phyloP scores from a whole-genome alignment of 2,113 vertebrate genomes.

The Pipa parva region DNA sequence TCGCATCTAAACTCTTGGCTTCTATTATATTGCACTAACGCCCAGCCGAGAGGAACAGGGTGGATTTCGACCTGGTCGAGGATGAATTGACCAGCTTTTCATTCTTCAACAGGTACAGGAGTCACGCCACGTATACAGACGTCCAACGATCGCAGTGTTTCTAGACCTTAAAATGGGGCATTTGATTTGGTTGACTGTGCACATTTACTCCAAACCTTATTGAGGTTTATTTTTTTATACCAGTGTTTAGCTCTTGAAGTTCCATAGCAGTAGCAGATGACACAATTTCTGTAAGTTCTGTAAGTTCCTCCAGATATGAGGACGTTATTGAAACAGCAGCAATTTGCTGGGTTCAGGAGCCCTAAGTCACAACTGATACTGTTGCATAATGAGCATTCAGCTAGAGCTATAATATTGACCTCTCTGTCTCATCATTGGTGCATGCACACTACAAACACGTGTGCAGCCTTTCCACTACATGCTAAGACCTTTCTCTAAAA shows the following conservation, averaged over 20 bases:
- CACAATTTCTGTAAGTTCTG: fast-evolving
- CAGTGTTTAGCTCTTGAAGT: constrained; percentile 19
- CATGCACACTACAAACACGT: neutral
- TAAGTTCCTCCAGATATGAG: neutral
- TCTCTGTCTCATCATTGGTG: neutral
- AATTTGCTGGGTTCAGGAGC: constrained; percentile 33
- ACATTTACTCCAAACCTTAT: too few relatives aligned
- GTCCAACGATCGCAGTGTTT: too few relatives aligned
- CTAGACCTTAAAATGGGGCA: too few relatives aligned
- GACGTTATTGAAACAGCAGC: constrained; percentile 13
- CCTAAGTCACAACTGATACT: constrained; percentile 45
- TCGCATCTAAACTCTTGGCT: too few relatives aligned
- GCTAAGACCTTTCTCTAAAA: neutral
- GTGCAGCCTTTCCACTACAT: constrained; percentile 20
- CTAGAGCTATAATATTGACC: constrained; percentile 16
- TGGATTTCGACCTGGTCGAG: too few relatives aligned
- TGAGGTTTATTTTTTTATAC: constrained; percentile 42
- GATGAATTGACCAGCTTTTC: too few relatives aligned
- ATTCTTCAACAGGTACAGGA: too few relatives aligned
- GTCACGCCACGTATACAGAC: too few relatives aligned
- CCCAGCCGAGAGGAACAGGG: too few relatives aligned
- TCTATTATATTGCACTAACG: too few relatives aligned
- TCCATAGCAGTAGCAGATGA: constrained; percentile 40
- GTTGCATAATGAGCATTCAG: constrained; percentile 51
- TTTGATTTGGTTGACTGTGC: too few relatives aligned